These are phyloP conservation scores for Anguilla obscura DNA, from an alignment of 2,797 vertebrate genomes.

Conservation along the genomic window DNA sequence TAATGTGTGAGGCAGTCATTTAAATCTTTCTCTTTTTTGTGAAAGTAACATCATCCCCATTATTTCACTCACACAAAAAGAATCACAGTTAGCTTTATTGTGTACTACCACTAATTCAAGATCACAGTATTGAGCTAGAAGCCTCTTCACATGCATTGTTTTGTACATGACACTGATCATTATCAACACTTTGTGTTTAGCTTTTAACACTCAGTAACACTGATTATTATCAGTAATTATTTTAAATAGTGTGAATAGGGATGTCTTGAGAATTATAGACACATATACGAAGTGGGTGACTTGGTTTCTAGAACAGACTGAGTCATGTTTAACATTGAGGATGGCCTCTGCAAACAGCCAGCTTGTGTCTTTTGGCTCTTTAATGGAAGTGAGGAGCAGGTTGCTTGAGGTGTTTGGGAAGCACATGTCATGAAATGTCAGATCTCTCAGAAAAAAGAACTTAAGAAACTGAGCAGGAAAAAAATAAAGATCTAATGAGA, in stretches of 20 bases:
- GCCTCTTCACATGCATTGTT: neutral
- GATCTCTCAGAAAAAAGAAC: neutral
- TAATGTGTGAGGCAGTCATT: neutral
- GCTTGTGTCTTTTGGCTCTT: neutral
- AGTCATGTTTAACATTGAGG: neutral
- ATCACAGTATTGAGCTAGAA: neutral
- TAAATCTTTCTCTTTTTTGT: neutral
- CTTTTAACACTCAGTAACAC: neutral
- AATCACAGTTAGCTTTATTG: neutral
- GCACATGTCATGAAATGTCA: neutral
- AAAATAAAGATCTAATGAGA: neutral
- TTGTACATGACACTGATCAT: neutral
- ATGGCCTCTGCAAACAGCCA: neutral
- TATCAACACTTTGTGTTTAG: neutral
- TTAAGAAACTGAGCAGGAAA: neutral
- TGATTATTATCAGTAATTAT: neutral
- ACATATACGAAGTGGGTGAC: neutral
- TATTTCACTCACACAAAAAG: neutral
- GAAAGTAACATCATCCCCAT: neutral
- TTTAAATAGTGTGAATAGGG: neutral
- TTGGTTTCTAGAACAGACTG: neutral
- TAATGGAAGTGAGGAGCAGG: neutral
- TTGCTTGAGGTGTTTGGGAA: neutral
- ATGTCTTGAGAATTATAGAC: no score
- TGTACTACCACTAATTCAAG: neutral